Evolutionary conservation across 2,888 invertebrate species (phyloP), one percentile per base, ranked within the genome.

Genomic region (Aleiodes alternator): DNA sequence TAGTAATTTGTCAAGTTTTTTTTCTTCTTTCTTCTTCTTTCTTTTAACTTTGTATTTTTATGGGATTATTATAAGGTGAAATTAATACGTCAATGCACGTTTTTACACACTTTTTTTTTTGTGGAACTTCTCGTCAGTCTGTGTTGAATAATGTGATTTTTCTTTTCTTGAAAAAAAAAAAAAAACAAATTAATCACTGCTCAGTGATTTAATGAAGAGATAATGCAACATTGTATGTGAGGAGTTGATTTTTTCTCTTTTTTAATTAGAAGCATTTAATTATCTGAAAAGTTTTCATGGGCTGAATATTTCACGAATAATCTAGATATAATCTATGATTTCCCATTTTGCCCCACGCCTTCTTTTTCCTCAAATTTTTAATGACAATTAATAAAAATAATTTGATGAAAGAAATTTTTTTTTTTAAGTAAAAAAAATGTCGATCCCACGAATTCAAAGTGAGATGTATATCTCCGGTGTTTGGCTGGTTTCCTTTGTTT

Each of bases 401-500:
- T 43, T 43, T 43, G 43, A 12, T 12, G 48, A 7, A 64, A 43
- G 16, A 64, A 64, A 64, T 9, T 48, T 12, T 38, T 23, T 23
- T 23, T 7, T 34, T 34, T 4, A 4, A 31, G 64, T 11, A 14
- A 51, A 48, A 71, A 29, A 38, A 12, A 34, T 81, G 81, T 74
- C 82, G 84, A 82, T 86, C 87, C 86, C 87, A 87, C 82, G 84
- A 82, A 85, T 86, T 85, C 87, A 87, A 85, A 86, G 80, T 61
- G 34, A 85, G 86, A 87, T 87, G 80, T 82, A 82, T 87, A 87
- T 87, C 87, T 86, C 80, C 82, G 84, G 86, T 84, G 85, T 86
- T 87, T 84, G 84, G 84, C 31, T 84, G 79, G 86, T 84, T 85
- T 87, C 87, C 86, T 87, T 87, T 87, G 87, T 87, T 87, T 87